phyloP scores from a whole-genome alignment of 2,797 vertebrate species.

The Scolopax rusticola region DNA sequence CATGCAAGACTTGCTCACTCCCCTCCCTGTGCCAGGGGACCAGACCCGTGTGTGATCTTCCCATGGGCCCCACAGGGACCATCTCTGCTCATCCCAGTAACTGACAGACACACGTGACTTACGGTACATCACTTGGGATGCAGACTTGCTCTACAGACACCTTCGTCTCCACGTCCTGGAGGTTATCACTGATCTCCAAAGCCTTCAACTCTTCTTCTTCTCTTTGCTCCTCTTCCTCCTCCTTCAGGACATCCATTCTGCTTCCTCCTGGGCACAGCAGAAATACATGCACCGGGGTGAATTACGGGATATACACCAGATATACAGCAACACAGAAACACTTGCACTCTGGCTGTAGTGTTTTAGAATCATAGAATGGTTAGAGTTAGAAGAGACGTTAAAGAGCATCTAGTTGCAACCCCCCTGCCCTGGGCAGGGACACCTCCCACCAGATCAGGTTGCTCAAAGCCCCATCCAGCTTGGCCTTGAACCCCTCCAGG shows the following conservation, averaged over 20 bases:
- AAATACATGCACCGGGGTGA: neutral
- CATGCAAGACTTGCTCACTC: rapidly evolving
- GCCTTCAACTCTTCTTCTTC: neutral
- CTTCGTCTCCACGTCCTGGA: conserved; percentile 34
- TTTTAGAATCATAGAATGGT: neutral
- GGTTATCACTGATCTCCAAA: neutral
- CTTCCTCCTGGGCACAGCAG: neutral
- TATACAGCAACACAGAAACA: neutral
- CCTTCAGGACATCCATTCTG: conserved; percentile 71
- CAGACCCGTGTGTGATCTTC: rapidly evolving
- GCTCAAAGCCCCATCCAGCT: neutral
- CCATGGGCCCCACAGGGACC: neutral
- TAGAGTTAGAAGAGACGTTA: neutral
- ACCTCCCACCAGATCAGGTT: neutral
- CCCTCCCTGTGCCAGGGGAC: neutral
- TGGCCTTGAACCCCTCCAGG: neutral
- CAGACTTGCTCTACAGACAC: neutral
- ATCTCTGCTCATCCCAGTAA: neutral
- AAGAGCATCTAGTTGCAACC: neutral
- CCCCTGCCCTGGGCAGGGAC: neutral
- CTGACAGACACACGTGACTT: neutral
- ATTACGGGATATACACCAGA: neutral
- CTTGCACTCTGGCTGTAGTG: rapidly evolving
- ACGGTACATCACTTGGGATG: neutral
- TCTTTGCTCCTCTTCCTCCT: conserved; percentile 56